These are phyloP conservation scores for Oithona nana DNA, from an alignment of 2,888 invertebrate genomes.

Conservation along the genomic window DNA sequence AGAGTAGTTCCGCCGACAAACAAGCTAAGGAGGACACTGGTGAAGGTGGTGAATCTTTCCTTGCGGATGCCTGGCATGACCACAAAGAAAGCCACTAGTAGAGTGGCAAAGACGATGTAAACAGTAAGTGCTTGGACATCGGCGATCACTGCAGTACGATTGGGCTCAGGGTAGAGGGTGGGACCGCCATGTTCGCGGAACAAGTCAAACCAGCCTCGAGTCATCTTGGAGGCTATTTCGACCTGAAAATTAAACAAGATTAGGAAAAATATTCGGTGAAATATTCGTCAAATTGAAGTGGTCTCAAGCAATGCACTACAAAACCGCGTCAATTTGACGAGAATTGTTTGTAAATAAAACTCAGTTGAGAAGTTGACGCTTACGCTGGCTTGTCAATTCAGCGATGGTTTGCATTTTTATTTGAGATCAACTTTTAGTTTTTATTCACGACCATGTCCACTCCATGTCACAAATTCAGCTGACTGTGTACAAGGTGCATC, in stretches of 20 bases:
- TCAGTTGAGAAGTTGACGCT: too few species aligned
- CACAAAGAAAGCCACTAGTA: slow-evolving; percentile 82
- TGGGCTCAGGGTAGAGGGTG: slow-evolving; percentile 81
- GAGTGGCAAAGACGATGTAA: slow-evolving; percentile 65
- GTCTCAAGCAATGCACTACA: too few species aligned
- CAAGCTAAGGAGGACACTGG: slow-evolving; percentile 71
- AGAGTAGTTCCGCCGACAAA: slow-evolving; percentile 82
- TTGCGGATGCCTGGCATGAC: slow-evolving; percentile 88
- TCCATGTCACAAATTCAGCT: too few species aligned
- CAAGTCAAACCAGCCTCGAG: slow-evolving; percentile 93
- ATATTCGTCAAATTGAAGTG: too few species aligned
- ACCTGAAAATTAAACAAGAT: background rate
- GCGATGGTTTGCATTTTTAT: too few species aligned
- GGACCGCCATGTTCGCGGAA: slow-evolving; percentile 93
- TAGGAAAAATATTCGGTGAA: too few species aligned
- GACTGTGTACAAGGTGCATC: too few species aligned
- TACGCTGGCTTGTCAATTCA: too few species aligned
- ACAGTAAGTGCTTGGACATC: slow-evolving; percentile 73
- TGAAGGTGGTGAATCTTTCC: slow-evolving; percentile 79
- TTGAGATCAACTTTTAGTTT: too few species aligned
- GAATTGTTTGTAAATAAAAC: too few species aligned
- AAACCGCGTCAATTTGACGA: too few species aligned
- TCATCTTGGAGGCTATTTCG: slow-evolving; percentile 29
- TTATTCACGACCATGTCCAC: too few species aligned
- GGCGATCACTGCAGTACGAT: slow-evolving; percentile 83